Percentiles rank a stretch among this genome's conserved stretches.
phyloP scores from a whole-genome alignment of 2,797 vertebrate species.

The Cephalopachus bancanus region DNA sequence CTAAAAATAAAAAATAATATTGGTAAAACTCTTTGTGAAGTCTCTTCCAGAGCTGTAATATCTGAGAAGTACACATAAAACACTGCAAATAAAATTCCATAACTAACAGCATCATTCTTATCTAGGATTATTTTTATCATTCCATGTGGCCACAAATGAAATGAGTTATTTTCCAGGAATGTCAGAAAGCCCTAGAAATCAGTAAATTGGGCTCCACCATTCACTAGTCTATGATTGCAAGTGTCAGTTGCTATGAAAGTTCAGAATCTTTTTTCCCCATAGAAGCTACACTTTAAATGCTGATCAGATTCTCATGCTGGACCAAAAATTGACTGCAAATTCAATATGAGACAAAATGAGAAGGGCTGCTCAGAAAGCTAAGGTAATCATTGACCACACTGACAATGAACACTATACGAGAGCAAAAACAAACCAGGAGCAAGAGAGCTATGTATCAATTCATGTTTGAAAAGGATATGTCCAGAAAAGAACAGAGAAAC shows the following conservation, averaged over 20 bases:
- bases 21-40: constrained; percentile 30
- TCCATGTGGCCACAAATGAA: constrained; percentile 49
- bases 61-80: constrained; percentile 56
- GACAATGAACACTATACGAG: not conserved
- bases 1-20: constrained; percentile 77
- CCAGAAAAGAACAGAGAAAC: not conserved
- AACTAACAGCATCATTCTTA: constrained; percentile 53
- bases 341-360: not conserved
- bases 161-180: constrained; percentile 57
- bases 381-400: not conserved
- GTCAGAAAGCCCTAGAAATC: constrained; percentile 57
- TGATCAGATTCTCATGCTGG: not conserved
- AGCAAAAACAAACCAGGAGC: not conserved
- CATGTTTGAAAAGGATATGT: not conserved
- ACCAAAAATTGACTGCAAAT: not conserved
- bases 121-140: constrained; percentile 55
- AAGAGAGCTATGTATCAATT: not conserved
- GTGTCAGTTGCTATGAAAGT: constrained; percentile 1
- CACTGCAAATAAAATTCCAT: constrained; percentile 38
- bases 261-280: not conserved
- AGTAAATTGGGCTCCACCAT: not conserved
- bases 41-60: constrained; percentile 62
- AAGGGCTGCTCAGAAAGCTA: not conserved
- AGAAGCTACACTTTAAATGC: constrained; percentile 38
- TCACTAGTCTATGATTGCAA: constrained; percentile 37